Percentiles rank a stretch among this genome's conserved stretches.
Evolutionary conservation across 2,113 vertebrate genomes (phyloP).

Genomic region (Pao palembangensis): DNA sequence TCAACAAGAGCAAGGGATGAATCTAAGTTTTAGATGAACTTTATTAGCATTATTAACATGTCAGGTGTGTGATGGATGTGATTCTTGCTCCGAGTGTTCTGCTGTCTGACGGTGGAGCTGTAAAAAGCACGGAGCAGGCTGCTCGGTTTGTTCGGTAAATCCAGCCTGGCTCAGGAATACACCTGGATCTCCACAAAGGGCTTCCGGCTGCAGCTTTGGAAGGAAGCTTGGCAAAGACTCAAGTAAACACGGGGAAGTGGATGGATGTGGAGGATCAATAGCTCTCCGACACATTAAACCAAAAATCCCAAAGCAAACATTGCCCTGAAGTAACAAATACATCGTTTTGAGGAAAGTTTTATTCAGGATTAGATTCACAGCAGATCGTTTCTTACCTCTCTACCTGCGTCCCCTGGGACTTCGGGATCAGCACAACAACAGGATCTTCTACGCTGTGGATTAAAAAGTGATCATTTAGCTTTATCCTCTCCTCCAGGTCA

Average conservation of each 20-base stretch:
- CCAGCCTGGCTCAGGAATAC: background rate
- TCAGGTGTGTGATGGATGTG: too few relatives aligned
- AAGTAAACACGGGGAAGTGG: constrained; percentile 14
- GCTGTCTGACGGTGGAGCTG: constrained; percentile 10
- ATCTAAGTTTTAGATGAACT: too few relatives aligned
- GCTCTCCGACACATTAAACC: constrained; percentile 3
- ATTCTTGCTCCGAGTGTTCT: background rate
- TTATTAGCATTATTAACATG: too few relatives aligned
- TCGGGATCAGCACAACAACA: too few relatives aligned
- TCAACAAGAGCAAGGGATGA: too few relatives aligned
- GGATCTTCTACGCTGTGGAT: background rate
- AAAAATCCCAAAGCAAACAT: background rate
- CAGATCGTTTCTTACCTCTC: background rate
- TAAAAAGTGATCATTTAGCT: background rate
- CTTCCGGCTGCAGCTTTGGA: constrained; percentile 7
- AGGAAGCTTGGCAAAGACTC: constrained; percentile 2
- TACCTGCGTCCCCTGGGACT: background rate
- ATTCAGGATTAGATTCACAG: too few relatives aligned
- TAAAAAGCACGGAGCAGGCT: constrained; percentile 9
- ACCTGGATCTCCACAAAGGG: constrained; percentile 12
- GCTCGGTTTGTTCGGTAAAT: constrained; percentile 19
- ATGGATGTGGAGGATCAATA: constrained; percentile 18
- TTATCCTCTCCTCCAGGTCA: too few relatives aligned
- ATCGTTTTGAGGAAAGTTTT: background rate
- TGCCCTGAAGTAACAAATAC: background rate